phyloP scores from a whole-genome alignment of 1,140 invertebrate species.

The Drosophila lini region DNA sequence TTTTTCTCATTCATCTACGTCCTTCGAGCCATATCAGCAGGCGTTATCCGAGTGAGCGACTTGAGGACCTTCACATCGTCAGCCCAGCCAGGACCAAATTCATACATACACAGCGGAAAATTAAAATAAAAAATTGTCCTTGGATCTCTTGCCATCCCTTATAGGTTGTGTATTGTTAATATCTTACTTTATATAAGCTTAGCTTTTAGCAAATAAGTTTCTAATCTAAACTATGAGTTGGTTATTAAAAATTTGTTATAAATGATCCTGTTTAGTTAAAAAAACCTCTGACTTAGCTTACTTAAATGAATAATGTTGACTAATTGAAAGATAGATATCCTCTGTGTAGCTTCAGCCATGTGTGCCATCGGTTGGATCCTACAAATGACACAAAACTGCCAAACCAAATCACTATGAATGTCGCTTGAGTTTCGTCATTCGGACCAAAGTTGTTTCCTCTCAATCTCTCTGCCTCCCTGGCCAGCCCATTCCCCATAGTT shows the following conservation, averaged over 20 bases:
- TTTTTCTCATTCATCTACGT: constrained; percentile 42
- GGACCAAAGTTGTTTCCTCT: constrained; percentile 55
- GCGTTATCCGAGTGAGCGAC: constrained; percentile 33
- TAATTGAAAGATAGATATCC: not conserved
- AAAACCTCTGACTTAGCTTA: not conserved
- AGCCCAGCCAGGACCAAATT: constrained; percentile 15
- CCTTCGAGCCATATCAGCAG: constrained; percentile 54
- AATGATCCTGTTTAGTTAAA: too few relatives aligned
- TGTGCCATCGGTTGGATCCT: constrained; percentile 64
- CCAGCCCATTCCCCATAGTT: not conserved
- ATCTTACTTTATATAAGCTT: too few relatives aligned
- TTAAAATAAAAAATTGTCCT: too few relatives aligned
- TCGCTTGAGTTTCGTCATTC: constrained; percentile 78
- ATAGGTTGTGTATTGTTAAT: too few relatives aligned
- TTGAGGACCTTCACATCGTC: constrained; percentile 25
- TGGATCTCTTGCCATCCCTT: too few relatives aligned
- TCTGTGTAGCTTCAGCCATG: constrained; percentile 36
- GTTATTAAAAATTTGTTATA: too few relatives aligned
- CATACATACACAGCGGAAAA: constrained; percentile 3
- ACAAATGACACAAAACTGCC: constrained; percentile 82
- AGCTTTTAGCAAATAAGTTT: too few relatives aligned
- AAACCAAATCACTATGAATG: constrained; percentile 80
- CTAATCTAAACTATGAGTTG: too few relatives aligned
- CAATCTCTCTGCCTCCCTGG: constrained; percentile 1
- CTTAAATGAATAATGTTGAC: not conserved